Evolutionary conservation across 2,888 invertebrate species (phyloP), one percentile per base, ranked within the genome.

Genomic region (Chalcis sispes): DNA sequence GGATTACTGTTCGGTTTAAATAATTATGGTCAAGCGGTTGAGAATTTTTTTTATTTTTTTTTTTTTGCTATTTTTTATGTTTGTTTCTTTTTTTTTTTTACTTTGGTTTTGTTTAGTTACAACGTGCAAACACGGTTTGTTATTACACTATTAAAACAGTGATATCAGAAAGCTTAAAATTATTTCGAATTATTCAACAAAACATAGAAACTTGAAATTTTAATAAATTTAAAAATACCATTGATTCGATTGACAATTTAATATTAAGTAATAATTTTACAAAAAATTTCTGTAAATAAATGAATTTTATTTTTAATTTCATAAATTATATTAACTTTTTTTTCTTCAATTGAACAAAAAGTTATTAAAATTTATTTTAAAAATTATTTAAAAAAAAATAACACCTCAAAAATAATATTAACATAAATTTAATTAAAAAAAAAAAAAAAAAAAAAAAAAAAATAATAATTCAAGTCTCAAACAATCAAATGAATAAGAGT

Each of bases 21-120:
- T 66, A 65, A 66, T 20, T 20, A 36, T 36, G 52, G 27, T n/a
- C 65, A 66, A 66, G 65, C 65, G 20, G 10, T 40, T 66, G 25
- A 52, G 15, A 20, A 23, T 54, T 42, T 23, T 15, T 29, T 25
- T 59, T 25, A 42, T 8, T 36, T 13, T 42, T 42, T 7, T 42
- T n/a, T n/a, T n/a, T n/a, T n/a, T n/a, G n/a, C n/a, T n/a, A n/a
- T n/a, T n/a, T n/a, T n/a, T n/a, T n/a, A n/a, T n/a, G n/a, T n/a
- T n/a, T n/a, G n/a, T n/a, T n/a, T n/a, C n/a, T n/a, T n/a, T n/a
- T n/a, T 54, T 42, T 23, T 15, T 29, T 25, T 59, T 25, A 42
- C 2, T 36, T 13, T 42, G 7, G 4, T 42, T 42, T 42, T 10
- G 50, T 52, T 61, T 61, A 62, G 56, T 62, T 29, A 69, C 46